Conservation (phyloP, 2,888 invertebrate species). For the Ommatoiulus sabulosus region DNA sequence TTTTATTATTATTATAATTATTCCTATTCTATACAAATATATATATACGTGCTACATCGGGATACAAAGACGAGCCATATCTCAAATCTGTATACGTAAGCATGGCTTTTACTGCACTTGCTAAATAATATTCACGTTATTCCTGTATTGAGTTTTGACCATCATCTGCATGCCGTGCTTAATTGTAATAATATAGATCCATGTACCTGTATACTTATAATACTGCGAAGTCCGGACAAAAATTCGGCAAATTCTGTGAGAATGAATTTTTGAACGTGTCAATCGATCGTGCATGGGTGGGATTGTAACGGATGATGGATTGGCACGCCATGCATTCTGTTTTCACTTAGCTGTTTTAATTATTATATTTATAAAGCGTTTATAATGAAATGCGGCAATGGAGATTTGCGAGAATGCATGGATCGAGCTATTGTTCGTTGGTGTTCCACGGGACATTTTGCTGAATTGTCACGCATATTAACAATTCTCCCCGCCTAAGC, state of each 20-base stretch:
- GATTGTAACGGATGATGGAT: background rate
- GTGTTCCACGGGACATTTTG: background rate
- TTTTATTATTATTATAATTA: too few relatives aligned
- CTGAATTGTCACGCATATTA: slow-evolving; percentile 12
- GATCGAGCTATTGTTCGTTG: background rate
- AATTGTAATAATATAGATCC: too few relatives aligned
- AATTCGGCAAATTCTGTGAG: background rate
- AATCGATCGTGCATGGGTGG: background rate
- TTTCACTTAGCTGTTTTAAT: background rate
- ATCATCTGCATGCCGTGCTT: too few relatives aligned
- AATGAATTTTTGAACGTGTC: background rate
- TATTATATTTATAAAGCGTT: background rate
- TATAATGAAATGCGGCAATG: background rate
- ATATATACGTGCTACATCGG: too few relatives aligned
- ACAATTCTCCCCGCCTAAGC: background rate
- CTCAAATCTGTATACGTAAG: too few relatives aligned
- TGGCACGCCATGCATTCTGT: background rate
- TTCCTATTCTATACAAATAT: too few relatives aligned
- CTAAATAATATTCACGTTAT: too few relatives aligned
- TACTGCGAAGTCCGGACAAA: too few relatives aligned
- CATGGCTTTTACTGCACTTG: too few relatives aligned
- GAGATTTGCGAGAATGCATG: background rate
- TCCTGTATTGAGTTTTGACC: too few relatives aligned
- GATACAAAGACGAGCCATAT: too few relatives aligned
- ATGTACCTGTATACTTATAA: too few relatives aligned